Conservation (phyloP, 1,140 invertebrate genomes). For the Ostrea denselamellosa region DNA sequence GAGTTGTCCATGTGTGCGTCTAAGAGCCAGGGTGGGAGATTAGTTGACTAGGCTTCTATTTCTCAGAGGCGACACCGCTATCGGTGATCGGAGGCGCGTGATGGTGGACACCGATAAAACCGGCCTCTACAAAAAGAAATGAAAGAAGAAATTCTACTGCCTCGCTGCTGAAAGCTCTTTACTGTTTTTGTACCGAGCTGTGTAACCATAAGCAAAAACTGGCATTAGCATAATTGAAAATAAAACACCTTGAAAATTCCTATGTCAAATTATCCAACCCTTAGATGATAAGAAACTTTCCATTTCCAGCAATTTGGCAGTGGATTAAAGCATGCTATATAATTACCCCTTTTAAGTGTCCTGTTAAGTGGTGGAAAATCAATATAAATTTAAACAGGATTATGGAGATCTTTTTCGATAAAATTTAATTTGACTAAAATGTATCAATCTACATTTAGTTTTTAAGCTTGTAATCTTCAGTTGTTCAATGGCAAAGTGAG, state of each 20-base stretch:
- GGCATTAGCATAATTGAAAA: constrained; percentile 14
- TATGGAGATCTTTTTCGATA: background rate
- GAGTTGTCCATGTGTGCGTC: background rate
- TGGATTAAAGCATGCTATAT: constrained; percentile 4
- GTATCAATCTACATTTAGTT: background rate
- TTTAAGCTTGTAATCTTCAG: no score
- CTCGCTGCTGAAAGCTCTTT: background rate
- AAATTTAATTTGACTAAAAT: background rate
- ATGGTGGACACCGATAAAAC: background rate
- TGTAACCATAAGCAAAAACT: background rate
- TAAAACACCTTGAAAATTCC: constrained; percentile 16
- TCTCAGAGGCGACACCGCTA: constrained; percentile 11
- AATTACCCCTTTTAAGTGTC: background rate
- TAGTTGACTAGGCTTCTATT: background rate
- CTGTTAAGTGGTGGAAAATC: background rate
- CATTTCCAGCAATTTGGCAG: background rate
- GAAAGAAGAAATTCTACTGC: background rate
- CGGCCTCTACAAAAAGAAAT: background rate
- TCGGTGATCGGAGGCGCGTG: background rate
- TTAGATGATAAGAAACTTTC: background rate
- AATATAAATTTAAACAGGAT: constrained; percentile 15
- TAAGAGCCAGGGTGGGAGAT: background rate
- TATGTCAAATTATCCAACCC: background rate
- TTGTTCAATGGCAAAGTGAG: no score
- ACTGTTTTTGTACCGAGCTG: background rate